These are phyloP conservation scores for Oreochromis spilurus DNA, from an alignment of 2,113 vertebrate genomes.

Conservation along the genomic window DNA sequence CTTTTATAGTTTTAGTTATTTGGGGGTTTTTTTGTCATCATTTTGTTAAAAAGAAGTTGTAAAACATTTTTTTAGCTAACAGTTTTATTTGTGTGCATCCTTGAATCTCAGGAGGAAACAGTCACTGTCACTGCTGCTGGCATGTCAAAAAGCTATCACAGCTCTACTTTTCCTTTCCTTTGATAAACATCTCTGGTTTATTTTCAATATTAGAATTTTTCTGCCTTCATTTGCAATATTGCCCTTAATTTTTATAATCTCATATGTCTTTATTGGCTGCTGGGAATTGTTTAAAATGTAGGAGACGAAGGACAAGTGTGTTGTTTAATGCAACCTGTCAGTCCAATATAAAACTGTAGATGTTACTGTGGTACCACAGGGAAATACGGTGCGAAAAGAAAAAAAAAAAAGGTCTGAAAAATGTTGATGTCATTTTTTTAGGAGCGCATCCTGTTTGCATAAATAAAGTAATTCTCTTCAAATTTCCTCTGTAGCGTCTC, in stretches of 20 bases:
- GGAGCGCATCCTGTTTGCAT: conserved; percentile 24
- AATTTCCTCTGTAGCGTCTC: not conserved
- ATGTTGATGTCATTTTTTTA: not conserved
- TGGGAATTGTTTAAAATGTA: not conserved
- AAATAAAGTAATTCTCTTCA: conserved; percentile 14
- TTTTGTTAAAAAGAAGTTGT: not conserved
- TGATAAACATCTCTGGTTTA: not conserved
- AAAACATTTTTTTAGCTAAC: not conserved
- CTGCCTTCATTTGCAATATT: not conserved
- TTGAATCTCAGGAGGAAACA: not conserved
- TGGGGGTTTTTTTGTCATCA: not conserved
- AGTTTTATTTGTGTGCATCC: not conserved
- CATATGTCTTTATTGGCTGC: not conserved
- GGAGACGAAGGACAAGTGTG: not conserved
- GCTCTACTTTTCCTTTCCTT: not conserved
- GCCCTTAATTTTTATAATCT: not conserved
- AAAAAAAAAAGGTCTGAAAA: not conserved
- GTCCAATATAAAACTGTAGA: not conserved
- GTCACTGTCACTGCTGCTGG: not conserved
- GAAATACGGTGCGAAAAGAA: not conserved
- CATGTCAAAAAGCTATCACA: not conserved
- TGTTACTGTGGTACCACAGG: not conserved
- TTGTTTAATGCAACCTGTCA: not conserved
- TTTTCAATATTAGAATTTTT: not conserved
- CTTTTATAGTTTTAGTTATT: not conserved